phyloP scores from a whole-genome alignment of 2,888 invertebrate genomes.

The Prostheceraeus crozeri region DNA sequence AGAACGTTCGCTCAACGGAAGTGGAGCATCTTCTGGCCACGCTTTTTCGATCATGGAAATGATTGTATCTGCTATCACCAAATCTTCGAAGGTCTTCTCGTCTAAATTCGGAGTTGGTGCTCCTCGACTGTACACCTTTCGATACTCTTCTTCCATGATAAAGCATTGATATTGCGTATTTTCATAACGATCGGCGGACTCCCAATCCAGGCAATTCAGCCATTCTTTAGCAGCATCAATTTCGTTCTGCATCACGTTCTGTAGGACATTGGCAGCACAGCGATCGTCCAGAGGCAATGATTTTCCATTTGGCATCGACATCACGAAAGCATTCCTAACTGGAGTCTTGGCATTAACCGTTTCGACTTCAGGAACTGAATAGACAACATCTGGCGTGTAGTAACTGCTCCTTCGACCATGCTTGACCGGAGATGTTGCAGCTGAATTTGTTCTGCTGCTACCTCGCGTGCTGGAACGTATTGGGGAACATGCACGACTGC shows the following conservation, averaged over 20 bases:
- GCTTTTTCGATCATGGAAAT: constrained; percentile 25
- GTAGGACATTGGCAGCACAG: constrained; percentile 6
- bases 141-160: constrained; percentile 30
- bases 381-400: no score
- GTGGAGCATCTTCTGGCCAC: constrained; percentile 10
- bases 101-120: not conserved
- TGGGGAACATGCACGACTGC: no score
- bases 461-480: no score
- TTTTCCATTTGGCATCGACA: not conserved
- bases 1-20: not conserved
- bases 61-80: constrained; percentile 26
- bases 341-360: no score
- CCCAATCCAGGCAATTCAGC: constrained; percentile 24
- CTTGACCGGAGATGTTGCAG: no score
- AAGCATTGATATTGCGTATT: constrained; percentile 10
- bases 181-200: constrained; percentile 1
- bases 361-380: no score
- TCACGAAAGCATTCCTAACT: no score
- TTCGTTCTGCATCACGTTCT: constrained; percentile 5
- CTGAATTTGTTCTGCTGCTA: no score
- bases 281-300: constrained; percentile 19
- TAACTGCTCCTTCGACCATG: no score
- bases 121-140: constrained; percentile 19
- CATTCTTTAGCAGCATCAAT: constrained; percentile 8
- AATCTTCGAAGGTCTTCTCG: constrained; percentile 2